Evolutionary conservation across 2,113 vertebrate genomes (phyloP), one percentile per base, ranked within the genome.

Genomic region (Camelus dromedarius): DNA sequence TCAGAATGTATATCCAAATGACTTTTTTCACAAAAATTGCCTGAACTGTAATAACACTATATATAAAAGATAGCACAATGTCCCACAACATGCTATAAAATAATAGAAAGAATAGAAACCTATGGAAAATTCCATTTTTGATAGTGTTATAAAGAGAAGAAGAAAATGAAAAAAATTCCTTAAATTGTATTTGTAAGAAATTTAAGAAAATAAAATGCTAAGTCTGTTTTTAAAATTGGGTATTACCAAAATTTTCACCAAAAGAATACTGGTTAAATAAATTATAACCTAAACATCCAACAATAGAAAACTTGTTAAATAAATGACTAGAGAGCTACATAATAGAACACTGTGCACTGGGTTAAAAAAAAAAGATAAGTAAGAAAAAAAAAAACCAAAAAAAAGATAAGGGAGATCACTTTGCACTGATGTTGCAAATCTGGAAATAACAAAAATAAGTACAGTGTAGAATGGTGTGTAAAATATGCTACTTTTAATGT

Each of bases 401-500:
- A 58, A 69, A 42, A 5, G 8, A 66, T 54, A 69, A 60, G 73
- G 60, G 52, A 62, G 3, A 24, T 72, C 46, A 77, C 38, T 35
- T 6, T 52, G 13, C 62, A 62, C 19, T 80, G 56, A 92, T 56
- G 19, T 8, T 81, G 12, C 46, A 86, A 89, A 66, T 28, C 8
- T 89, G 72, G 30, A 9, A 89, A 92, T 58, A 69, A 93, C 12
- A 79, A 80, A 88, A 91, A 35, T 72, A 80, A 73, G 18, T 70
- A 58, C 22, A 70, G 19, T n/a, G 9, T 58, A 70, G 24, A 85
- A 81, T 19, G 35, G 16, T 26, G 24, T 35, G 2, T 50, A 70
- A 73, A 85, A 22, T 52, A 62, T 35, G 30, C 12, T 75, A 15
- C 13, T 69, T 81, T 86, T 42, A 82, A 6, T 87, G 20, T 82